Evolutionary conservation across 2,113 vertebrate genomes (phyloP).

Genomic region (Monopterus albus): DNA sequence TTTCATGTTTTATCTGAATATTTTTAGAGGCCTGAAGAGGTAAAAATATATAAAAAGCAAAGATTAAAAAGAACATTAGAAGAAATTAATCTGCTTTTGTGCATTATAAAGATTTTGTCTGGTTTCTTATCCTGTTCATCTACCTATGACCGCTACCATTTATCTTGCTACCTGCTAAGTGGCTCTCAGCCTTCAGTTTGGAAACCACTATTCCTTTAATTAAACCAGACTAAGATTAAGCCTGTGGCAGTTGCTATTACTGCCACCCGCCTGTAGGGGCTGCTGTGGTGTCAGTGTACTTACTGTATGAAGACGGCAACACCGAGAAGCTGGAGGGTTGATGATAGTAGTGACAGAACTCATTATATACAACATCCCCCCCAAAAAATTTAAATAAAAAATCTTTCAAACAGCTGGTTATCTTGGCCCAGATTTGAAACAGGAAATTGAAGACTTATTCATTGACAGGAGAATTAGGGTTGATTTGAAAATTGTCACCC

Average conservation of each 20-base stretch:
- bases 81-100: neutral
- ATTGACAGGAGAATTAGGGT: slow-evolving; percentile 11
- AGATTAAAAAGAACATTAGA: neutral
- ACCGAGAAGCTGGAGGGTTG: slow-evolving; percentile 21
- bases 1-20: neutral
- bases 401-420: slow-evolving; percentile 51
- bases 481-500: slow-evolving; percentile 39
- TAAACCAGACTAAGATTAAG: slow-evolving; percentile 10
- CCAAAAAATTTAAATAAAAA: slow-evolving; percentile 5
- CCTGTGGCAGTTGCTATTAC: slow-evolving; percentile 8
- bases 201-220: slow-evolving; percentile 30
- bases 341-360: slow-evolving; percentile 40
- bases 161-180: neutral
- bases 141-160: slow-evolving; percentile 17
- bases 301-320: neutral
- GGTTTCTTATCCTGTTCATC: slow-evolving; percentile 5
- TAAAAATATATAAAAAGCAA: neutral
- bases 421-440: slow-evolving; percentile 54
- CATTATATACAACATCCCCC: slow-evolving; percentile 52
- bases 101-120: neutral
- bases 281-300: slow-evolving; percentile 65
- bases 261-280: slow-evolving; percentile 52
- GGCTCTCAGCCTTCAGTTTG: neutral
- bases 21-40: slow-evolving; percentile 4
- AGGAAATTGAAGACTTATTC: slow-evolving; percentile 35